These are phyloP conservation scores for Andrena camellia DNA, from an alignment of 2,888 invertebrate species.

Conservation along the genomic window DNA sequence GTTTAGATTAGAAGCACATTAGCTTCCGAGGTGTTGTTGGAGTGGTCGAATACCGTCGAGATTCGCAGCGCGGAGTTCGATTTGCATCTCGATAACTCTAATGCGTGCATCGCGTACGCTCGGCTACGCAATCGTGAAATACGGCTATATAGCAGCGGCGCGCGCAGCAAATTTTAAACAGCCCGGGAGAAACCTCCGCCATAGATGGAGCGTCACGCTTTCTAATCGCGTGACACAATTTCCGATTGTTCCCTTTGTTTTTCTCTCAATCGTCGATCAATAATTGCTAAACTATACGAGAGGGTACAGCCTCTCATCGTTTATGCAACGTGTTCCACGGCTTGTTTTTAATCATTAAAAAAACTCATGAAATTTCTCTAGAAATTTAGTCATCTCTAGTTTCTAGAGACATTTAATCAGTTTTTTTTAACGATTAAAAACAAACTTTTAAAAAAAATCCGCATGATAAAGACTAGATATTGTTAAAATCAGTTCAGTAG, in stretches of 20 bases:
- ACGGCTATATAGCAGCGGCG: neutral
- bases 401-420: too few relatives aligned
- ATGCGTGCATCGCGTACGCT: neutral
- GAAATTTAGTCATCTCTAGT: too few relatives aligned
- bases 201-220: constrained; percentile 31
- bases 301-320: too few relatives aligned
- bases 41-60: neutral
- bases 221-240: constrained; percentile 31
- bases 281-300: neutral
- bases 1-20: neutral
- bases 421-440: too few relatives aligned
- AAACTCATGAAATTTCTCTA: too few relatives aligned
- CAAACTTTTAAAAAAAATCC: too few relatives aligned
- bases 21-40: neutral
- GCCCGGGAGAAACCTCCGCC: constrained; percentile 28
- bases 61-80: neutral
- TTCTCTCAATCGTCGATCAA: neutral
- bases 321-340: too few relatives aligned
- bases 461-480: too few relatives aligned
- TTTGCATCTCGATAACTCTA: constrained; percentile 12
- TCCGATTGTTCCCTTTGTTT: neutral
- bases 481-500: too few relatives aligned
- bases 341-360: too few relatives aligned
- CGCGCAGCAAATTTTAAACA: constrained; percentile 42
- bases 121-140: constrained; percentile 18